These are phyloP conservation scores for Rhynchophorus ferrugineus DNA, from an alignment of 1,140 invertebrate species.

Conservation along the genomic window DNA sequence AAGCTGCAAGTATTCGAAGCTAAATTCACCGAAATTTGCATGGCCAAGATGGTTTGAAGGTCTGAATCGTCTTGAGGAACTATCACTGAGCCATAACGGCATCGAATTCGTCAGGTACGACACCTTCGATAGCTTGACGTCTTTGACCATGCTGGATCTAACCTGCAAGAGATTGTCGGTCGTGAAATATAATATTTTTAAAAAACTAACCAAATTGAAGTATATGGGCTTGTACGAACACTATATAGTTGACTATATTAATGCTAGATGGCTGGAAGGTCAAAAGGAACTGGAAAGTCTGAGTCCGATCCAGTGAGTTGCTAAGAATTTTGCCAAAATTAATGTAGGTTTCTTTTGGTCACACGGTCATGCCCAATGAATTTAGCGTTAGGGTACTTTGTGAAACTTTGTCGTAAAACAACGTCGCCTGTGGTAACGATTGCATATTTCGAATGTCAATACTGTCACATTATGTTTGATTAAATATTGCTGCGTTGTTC, in stretches of 20 bases:
- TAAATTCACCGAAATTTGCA: slow-evolving; percentile 9
- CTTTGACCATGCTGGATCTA: slow-evolving; percentile 7
- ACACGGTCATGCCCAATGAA: slow-evolving; percentile 6
- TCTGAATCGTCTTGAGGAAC: slow-evolving; percentile 2
- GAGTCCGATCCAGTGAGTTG: slow-evolving; percentile 5
- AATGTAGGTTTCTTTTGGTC: slow-evolving; percentile 11
- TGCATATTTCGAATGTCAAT: slow-evolving; percentile 8
- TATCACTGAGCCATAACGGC: slow-evolving; percentile 2
- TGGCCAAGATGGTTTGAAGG: slow-evolving; percentile 15
- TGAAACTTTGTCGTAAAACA: slow-evolving; percentile 1
- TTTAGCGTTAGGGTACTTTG: slow-evolving; percentile 12
- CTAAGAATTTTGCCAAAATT: slow-evolving; percentile 6
- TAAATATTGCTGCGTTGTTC: no score
- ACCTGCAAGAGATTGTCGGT: slow-evolving; percentile 9
- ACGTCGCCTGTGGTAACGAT: slow-evolving; percentile 6
- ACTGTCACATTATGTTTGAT: background rate
- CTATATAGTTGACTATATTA: no score
- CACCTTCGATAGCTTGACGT: slow-evolving; percentile 5
- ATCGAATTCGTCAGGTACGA: slow-evolving; percentile 5
- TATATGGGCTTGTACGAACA: no score
- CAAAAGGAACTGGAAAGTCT: slow-evolving; percentile 13
- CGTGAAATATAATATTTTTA: slow-evolving; percentile 8
- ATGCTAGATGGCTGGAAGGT: no score
- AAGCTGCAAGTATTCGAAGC: slow-evolving; percentile 6
- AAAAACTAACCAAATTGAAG: slow-evolving; percentile 11